Conservation (phyloP, 2,797 vertebrate genomes). For the Chiloscyllium punctatum region DNA sequence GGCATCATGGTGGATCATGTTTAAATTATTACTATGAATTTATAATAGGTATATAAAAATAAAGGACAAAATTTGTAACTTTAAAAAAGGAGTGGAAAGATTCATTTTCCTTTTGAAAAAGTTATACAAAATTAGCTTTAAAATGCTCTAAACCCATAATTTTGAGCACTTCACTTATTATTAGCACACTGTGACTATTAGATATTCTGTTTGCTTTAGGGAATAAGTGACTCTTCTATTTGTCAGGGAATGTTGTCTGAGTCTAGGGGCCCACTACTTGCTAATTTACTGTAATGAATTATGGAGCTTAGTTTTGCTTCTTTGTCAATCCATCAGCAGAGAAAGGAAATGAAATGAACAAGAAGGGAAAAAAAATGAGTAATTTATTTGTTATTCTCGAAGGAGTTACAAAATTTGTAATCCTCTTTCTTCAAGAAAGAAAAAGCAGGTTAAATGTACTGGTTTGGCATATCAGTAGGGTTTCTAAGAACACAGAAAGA, state of each 20-base stretch:
- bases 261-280: background rate
- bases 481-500: background rate
- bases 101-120: background rate
- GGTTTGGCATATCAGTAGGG: background rate
- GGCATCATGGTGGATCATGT: background rate
- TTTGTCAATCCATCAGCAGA: background rate
- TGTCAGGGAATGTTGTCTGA: background rate
- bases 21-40: background rate
- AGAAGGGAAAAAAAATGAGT: background rate
- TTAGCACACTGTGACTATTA: background rate
- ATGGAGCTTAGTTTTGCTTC: background rate
- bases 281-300: background rate
- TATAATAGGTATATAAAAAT: background rate
- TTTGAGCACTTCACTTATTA: background rate
- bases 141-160: background rate
- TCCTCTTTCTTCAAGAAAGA: background rate
- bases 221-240: background rate
- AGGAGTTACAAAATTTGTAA: background rate
- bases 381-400: background rate
- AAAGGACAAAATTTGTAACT: background rate
- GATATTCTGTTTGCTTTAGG: background rate
- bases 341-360: constrained; percentile 1
- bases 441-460: background rate
- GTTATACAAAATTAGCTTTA: background rate
- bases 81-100: background rate